These are phyloP conservation scores for Buathra laborator DNA, from an alignment of 2,888 invertebrate species.

Conservation along the genomic window DNA sequence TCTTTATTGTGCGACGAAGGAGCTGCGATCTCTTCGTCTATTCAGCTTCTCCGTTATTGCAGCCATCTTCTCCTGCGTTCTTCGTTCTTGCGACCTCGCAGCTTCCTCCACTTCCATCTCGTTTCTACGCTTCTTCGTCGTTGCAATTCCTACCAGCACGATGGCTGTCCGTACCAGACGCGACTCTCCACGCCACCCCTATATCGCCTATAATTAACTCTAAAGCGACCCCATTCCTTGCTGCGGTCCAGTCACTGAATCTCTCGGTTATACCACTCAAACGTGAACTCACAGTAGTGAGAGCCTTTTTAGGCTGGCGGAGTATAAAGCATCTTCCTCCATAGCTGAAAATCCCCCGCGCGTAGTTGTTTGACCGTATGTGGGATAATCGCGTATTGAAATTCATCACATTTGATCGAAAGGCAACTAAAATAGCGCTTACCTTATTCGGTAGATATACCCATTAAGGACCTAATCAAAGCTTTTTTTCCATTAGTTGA, in stretches of 20 bases:
- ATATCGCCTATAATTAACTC: slow-evolving; percentile 80
- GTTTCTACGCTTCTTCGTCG: slow-evolving; percentile 38
- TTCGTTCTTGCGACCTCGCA: slow-evolving; percentile 19
- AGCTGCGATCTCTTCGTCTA: slow-evolving; percentile 21
- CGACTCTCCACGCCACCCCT: slow-evolving; percentile 75
- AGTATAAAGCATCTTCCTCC: background rate
- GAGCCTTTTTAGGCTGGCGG: slow-evolving; percentile 44
- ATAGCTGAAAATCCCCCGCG: background rate
- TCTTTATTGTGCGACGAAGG: slow-evolving; percentile 72
- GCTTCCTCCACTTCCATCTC: slow-evolving; percentile 42
- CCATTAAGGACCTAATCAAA: too few species aligned
- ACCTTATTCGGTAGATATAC: too few species aligned
- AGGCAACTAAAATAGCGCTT: too few species aligned
- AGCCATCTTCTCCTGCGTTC: slow-evolving; percentile 56
- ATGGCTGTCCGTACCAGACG: slow-evolving; percentile 81
- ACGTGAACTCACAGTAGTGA: slow-evolving; percentile 34
- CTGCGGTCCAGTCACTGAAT: slow-evolving; percentile 48
- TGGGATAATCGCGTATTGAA: background rate
- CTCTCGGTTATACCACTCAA: slow-evolving; percentile 35
- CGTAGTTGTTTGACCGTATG: background rate
- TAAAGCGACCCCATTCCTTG: slow-evolving; percentile 65
- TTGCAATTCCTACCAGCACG: slow-evolving; percentile 61
- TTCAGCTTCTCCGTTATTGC: slow-evolving; percentile 56
- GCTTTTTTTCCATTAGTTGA: too few species aligned
- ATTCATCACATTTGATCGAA: too few species aligned